phyloP scores from a whole-genome alignment of 53 echinoderm and acorn worm species.

The Holothuria scabra region DNA sequence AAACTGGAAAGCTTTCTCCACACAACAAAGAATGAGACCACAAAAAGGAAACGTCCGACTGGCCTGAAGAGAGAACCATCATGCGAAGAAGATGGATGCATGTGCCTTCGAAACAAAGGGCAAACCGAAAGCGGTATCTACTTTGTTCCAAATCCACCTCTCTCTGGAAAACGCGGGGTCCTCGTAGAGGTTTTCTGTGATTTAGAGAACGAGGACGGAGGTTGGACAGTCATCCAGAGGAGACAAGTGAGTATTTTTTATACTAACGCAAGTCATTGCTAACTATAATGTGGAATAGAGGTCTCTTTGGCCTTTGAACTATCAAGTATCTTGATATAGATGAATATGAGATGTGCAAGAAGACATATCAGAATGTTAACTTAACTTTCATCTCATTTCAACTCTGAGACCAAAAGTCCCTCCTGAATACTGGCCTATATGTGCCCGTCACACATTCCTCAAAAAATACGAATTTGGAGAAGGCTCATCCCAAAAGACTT shows the following conservation, averaged over 20 bases:
- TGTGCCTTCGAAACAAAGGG: constrained; percentile 66
- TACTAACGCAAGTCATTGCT: too few species aligned
- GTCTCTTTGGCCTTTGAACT: too few species aligned
- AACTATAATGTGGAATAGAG: too few species aligned
- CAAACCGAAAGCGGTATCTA: constrained; percentile 72
- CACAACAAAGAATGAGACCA: neutral
- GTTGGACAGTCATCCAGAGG: constrained; percentile 92
- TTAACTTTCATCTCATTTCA: too few species aligned
- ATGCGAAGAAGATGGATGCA: constrained; percentile 74
- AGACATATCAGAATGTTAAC: too few species aligned
- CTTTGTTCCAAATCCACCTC: constrained; percentile 62
- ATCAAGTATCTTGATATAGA: too few species aligned
- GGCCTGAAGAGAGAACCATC: constrained; percentile 50
- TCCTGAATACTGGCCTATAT: too few species aligned
- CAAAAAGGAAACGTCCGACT: constrained; percentile 46
- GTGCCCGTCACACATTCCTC: too few species aligned
- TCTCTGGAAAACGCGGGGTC: constrained; percentile 65
- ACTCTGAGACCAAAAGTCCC: too few species aligned
- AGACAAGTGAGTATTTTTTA: constrained; percentile 56
- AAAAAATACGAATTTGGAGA: too few species aligned
- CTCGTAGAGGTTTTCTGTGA: constrained; percentile 72
- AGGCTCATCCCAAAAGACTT: too few species aligned
- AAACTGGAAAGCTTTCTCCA: constrained; percentile 15
- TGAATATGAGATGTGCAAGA: too few species aligned
- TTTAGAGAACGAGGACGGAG: constrained; percentile 75